Conservation (phyloP, 2,113 vertebrate species). For the Asarcornis scutulata region DNA sequence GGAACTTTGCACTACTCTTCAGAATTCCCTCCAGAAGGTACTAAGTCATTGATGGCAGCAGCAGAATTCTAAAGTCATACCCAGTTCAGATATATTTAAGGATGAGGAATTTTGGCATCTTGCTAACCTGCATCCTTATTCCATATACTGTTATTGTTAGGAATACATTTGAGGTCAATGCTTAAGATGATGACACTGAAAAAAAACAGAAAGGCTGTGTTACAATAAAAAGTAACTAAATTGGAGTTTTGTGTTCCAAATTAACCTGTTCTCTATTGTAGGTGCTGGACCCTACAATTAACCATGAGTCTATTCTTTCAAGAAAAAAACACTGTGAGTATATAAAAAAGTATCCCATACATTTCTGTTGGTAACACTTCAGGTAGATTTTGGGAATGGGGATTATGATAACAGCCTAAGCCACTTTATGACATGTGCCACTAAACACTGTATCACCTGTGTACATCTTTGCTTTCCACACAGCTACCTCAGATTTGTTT, state of each 20-base stretch:
- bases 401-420: neutral
- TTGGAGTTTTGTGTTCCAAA: neutral
- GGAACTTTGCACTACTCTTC: neutral
- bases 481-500: neutral
- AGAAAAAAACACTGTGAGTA: neutral
- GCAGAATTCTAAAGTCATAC: neutral
- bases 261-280: neutral
- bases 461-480: neutral
- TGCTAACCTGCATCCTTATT: neutral
- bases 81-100: neutral
- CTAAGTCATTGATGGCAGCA: neutral
- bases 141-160: neutral
- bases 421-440: neutral
- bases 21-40: neutral
- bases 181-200: neutral
- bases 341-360: neutral
- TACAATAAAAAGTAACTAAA: neutral
- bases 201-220: neutral
- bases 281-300: neutral
- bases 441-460: neutral
- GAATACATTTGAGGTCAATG: neutral
- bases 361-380: neutral
- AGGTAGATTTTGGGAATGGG: neutral
- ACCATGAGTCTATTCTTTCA: neutral
- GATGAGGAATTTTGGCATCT: neutral